Evolutionary conservation across 1,140 invertebrate species (phyloP).

Genomic region (Fopius arisanus): DNA sequence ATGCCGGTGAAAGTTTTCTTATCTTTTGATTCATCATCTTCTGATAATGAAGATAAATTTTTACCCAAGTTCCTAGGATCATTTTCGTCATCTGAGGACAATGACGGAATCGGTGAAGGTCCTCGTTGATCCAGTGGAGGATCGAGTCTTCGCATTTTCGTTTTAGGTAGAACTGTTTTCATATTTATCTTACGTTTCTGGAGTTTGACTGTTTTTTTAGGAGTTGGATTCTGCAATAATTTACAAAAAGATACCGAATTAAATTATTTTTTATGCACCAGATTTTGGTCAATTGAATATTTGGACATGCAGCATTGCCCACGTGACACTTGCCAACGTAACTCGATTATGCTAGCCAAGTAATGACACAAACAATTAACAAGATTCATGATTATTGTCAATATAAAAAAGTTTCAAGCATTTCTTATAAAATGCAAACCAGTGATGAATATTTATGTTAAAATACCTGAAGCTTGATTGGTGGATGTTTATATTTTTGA

Average conservation of each 20-base stretch:
- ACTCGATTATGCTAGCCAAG: too few species aligned
- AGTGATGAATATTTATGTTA: too few species aligned
- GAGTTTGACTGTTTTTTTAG: not conserved
- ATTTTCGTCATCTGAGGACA: conserved; percentile 2
- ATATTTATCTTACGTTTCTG: conserved; percentile 11
- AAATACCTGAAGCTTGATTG: conserved; percentile 50
- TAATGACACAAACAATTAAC: too few species aligned
- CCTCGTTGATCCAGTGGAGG: not conserved
- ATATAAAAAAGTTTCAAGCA: too few species aligned
- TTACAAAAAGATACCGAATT: not conserved
- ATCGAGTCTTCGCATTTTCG: conserved; percentile 11
- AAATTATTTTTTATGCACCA: too few species aligned
- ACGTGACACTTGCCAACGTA: too few species aligned
- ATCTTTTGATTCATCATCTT: not conserved
- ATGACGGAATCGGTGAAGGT: conserved; percentile 20
- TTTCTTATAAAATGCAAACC: too few species aligned
- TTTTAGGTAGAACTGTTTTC: not conserved
- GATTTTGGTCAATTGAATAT: too few species aligned
- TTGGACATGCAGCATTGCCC: too few species aligned
- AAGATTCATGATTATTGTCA: too few species aligned
- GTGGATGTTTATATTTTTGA: conserved; percentile 80
- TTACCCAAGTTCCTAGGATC: conserved; percentile 12
- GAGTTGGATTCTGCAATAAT: not conserved
- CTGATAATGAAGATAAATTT: not conserved
- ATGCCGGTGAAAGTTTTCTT: not conserved